Conservation (phyloP, 2,797 vertebrate genomes). For the Passerculus sandwichensis region DNA sequence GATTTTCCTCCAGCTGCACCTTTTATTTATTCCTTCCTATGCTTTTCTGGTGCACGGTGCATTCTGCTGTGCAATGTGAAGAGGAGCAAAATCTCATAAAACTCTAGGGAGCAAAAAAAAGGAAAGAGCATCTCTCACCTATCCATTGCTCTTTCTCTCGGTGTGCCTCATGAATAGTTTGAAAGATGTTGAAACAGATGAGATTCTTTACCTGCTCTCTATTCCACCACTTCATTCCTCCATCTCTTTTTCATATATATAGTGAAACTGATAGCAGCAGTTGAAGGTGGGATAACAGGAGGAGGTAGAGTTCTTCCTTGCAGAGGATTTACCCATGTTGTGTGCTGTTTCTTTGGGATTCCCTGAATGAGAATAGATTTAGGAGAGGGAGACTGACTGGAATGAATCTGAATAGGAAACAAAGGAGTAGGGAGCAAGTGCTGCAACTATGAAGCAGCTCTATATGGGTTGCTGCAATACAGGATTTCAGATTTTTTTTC, state of each 20-base stretch:
- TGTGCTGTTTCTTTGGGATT: conserved; percentile 9
- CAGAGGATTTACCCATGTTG: conserved; percentile 22
- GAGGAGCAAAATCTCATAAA: conserved; percentile 23
- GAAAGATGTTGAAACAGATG: not conserved
- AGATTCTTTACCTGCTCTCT: conserved; percentile 3
- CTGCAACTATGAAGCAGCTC: not conserved
- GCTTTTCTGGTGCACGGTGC: not conserved
- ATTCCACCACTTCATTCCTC: conserved; percentile 5
- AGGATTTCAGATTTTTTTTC: not conserved
- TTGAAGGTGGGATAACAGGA: conserved; percentile 10
- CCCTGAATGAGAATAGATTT: not conserved
- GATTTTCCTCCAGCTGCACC: not conserved
- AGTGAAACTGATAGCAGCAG: not conserved
- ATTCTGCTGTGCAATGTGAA: not conserved
- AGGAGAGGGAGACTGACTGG: not conserved
- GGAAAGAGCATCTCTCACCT: not conserved
- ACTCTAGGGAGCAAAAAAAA: not conserved
- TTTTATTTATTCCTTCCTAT: not conserved
- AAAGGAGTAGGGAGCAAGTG: not conserved
- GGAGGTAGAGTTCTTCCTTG: conserved; percentile 2
- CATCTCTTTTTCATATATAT: not conserved
- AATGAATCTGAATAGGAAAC: not conserved
- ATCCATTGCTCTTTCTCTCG: not conserved
- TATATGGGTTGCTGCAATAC: not conserved
- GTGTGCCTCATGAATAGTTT: not conserved